phyloP scores from a whole-genome alignment of 2,888 invertebrate species.

The Agrochola macilenta region DNA sequence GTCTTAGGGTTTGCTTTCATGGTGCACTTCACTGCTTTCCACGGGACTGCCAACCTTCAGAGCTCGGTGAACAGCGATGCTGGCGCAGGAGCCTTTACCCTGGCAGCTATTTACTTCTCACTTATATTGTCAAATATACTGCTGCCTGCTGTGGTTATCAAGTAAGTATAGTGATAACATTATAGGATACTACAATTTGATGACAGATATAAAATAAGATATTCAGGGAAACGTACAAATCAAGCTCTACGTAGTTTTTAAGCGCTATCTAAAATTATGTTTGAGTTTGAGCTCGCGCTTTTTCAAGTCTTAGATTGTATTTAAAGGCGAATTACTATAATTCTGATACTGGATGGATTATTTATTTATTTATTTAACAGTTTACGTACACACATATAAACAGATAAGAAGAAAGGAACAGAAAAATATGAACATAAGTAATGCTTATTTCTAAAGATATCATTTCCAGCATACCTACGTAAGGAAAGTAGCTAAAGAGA shows the following conservation, averaged over 20 bases:
- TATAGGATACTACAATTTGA: too few relatives aligned
- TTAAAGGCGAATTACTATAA: not conserved
- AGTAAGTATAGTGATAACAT: constrained; percentile 86
- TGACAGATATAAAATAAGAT: not conserved
- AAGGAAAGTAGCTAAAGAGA: too few relatives aligned
- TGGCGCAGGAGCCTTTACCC: constrained; percentile 95
- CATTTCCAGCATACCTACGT: too few relatives aligned
- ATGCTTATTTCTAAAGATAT: too few relatives aligned
- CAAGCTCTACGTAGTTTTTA: not conserved
- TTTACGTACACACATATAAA: too few relatives aligned
- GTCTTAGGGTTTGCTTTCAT: constrained; percentile 97
- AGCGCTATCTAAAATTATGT: not conserved
- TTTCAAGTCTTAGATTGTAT: not conserved
- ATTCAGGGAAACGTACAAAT: not conserved
- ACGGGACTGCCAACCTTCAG: constrained; percentile 95
- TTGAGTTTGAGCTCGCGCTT: not conserved
- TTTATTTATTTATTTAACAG: too few relatives aligned
- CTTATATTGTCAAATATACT: constrained; percentile 97
- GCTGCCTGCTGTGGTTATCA: constrained; percentile 95
- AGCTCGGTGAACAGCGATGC: constrained; percentile 96
- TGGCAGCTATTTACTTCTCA: constrained; percentile 96
- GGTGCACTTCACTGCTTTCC: constrained; percentile 98
- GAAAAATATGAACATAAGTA: too few relatives aligned
- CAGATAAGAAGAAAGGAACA: too few relatives aligned
- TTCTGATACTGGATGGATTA: too few relatives aligned